Evolutionary conservation across 2,113 vertebrate genomes (phyloP), one percentile per base, ranked within the genome.

Genomic region (Macquaria ambigua): DNA sequence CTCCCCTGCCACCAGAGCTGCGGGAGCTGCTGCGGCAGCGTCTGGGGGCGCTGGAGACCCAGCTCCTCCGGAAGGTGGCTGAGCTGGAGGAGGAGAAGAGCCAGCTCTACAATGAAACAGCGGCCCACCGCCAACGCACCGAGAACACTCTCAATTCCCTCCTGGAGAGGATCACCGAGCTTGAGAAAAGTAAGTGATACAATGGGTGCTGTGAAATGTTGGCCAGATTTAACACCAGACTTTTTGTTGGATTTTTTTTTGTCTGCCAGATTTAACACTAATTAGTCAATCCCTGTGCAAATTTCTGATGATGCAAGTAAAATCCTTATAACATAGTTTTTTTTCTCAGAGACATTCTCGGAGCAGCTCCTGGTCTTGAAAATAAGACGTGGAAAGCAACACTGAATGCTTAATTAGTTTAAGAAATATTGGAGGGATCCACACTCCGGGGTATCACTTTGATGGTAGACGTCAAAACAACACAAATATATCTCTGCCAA

Each of bases 41-140:
- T 41, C 97, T 99, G 0, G 97, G 96, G 15, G 97, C 97, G 16
- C 95, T 99, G 88, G 98, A 99, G 92, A 96, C 96, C 53, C 98
- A 99, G 80, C 96, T 99, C 39, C 94, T 99, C 15, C 97, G 94
- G 92, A 98, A 98, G 94, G 98, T 99, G 94, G 96, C 97, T 0
- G 98, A 99, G 93, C 96, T 99, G 48, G 98, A 99, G 95, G 97
- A 98, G 63, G 98, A 99, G 93, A 99, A 98, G 83, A 97, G 96
- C 21, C 94, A 97, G 94, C 97, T 99, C 8, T 98, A 97, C 94
- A 99, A 99, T 0, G 98, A 99, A 94, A 99, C 97, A 0, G 96
- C 97, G 0, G 97, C 97, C 73, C 98, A 99, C 87, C 96, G 98
- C 74, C 97, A 98, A 89, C 98, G 96, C 94, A 99, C 98, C 0